Conservation (phyloP, 2,888 invertebrate species). For the Xylota segnis region DNA sequence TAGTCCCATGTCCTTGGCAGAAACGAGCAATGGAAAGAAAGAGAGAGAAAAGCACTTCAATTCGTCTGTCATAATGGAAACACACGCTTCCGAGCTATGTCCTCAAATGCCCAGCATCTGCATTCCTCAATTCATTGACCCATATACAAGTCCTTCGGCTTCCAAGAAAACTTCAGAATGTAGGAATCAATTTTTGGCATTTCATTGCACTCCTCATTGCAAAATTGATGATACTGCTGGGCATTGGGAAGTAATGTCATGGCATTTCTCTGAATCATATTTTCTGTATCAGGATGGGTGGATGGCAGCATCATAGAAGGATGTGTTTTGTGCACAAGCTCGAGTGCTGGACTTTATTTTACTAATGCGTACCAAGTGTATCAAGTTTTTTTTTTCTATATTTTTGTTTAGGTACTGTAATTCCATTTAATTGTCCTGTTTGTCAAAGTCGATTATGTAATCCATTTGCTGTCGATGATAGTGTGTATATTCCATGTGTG, state of each 20-base stretch:
- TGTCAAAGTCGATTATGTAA: not conserved
- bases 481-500: too few relatives aligned
- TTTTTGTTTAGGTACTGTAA: too few relatives aligned
- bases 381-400: too few relatives aligned
- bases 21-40: not conserved
- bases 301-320: not conserved
- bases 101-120: not conserved
- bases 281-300: not conserved
- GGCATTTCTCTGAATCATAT: not conserved
- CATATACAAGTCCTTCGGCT: constrained; percentile 10
- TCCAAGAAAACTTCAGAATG: constrained; percentile 16
- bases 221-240: constrained; percentile 49
- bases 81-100: constrained; percentile 1
- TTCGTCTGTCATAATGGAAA: constrained; percentile 15
- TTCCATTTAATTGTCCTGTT: constrained; percentile 19
- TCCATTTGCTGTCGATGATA: not conserved
- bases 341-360: not conserved
- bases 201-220: constrained; percentile 43
- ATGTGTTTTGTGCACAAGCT: not conserved
- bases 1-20: constrained; percentile 30
- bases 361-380: not conserved
- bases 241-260: constrained; percentile 4
- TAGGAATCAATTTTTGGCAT: constrained; percentile 57
- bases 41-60: not conserved
- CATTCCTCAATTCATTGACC: constrained; percentile 43